phyloP scores from a whole-genome alignment of 2,113 vertebrate genomes.

The Caretta caretta region DNA sequence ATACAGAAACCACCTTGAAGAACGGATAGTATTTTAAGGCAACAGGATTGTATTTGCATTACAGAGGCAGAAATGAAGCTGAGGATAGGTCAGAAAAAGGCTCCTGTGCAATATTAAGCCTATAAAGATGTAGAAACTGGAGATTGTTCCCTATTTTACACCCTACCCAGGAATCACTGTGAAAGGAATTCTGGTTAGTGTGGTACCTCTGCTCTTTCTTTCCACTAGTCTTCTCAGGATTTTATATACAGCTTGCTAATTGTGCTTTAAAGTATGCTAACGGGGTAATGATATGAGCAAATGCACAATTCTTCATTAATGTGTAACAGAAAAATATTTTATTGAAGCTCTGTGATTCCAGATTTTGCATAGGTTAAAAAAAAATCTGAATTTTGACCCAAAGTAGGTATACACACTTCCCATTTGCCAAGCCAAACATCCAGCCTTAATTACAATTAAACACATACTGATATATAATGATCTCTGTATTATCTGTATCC shows the following conservation, averaged over 20 bases:
- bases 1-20: not conserved
- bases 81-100: not conserved
- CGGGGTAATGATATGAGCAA: constrained; percentile 56
- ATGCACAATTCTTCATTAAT: constrained; percentile 37
- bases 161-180: constrained; percentile 47
- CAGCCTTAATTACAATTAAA: constrained; percentile 6
- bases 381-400: not conserved
- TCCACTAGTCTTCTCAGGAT: constrained; percentile 26
- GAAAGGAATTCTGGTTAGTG: constrained; percentile 47
- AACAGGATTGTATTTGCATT: not conserved
- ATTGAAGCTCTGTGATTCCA: not conserved
- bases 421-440: not conserved
- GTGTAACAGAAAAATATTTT: constrained; percentile 58
- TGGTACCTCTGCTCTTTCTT: not conserved
- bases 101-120: constrained; percentile 22
- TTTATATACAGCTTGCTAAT: constrained; percentile 36
- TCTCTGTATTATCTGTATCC: not conserved
- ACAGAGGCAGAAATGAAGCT: not conserved
- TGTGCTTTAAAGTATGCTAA: constrained; percentile 3
- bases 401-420: not conserved
- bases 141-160: constrained; percentile 41
- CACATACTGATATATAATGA: not conserved
- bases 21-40: constrained; percentile 11
- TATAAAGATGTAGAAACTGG: constrained; percentile 48
- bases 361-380: not conserved